These are phyloP conservation scores for Rhopalosiphum nymphaeae DNA, from an alignment of 2,888 invertebrate genomes.

Conservation along the genomic window DNA sequence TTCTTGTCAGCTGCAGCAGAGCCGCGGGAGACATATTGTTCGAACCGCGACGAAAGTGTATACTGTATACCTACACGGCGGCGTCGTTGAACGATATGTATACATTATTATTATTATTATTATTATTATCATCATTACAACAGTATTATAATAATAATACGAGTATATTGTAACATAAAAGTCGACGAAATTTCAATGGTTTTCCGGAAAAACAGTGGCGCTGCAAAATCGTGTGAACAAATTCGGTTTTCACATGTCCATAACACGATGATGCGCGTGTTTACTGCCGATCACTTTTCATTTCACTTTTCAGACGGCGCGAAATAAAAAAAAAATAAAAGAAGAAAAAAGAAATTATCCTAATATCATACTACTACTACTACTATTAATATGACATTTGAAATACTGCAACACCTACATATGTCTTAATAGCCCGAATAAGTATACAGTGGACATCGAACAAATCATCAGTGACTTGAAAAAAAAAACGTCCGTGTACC, in stretches of 20 bases:
- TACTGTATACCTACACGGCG: not conserved
- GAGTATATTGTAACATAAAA: not conserved
- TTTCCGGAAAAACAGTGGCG: slow-evolving; percentile 36
- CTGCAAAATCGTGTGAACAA: not conserved
- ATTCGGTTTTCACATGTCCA: slow-evolving; percentile 26
- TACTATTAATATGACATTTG: no score
- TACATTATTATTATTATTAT: not conserved
- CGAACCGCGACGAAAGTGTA: slow-evolving; percentile 22
- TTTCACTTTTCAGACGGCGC: slow-evolving; percentile 33
- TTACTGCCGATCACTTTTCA: slow-evolving; percentile 57
- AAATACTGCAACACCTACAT: not conserved
- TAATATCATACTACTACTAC: not conserved
- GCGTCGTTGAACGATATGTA: not conserved
- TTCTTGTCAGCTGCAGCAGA: not conserved
- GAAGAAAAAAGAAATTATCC: slow-evolving; percentile 10
- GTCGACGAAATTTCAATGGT: not conserved
- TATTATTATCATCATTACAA: not conserved
- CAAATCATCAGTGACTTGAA: not conserved
- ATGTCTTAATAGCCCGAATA: not conserved
- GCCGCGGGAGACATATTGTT: not conserved
- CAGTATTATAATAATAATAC: not conserved
- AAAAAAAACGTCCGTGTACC: not conserved
- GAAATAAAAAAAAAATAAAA: not conserved
- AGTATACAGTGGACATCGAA: not conserved
- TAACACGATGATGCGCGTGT: slow-evolving; percentile 32